These are phyloP conservation scores for Sphinx pinastri DNA, from an alignment of 2,888 invertebrate species.

Conservation along the genomic window DNA sequence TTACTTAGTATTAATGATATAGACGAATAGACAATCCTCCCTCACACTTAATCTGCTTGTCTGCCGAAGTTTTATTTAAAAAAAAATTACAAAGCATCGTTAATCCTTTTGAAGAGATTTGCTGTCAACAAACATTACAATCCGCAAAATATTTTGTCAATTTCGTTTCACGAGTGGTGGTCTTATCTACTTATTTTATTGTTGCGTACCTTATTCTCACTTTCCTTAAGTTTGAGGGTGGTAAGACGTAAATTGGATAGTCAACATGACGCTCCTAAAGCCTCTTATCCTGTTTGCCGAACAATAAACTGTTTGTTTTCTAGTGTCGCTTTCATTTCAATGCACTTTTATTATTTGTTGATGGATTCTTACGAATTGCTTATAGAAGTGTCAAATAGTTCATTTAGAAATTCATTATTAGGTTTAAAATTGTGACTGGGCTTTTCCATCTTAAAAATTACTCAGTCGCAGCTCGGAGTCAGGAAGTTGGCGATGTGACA, in stretches of 20 bases:
- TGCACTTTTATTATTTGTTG: conserved; percentile 29
- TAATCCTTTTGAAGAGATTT: conserved; percentile 61
- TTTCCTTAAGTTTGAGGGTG: conserved; percentile 64
- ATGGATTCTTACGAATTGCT: not conserved
- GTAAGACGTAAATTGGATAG: conserved; percentile 65
- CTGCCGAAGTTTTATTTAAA: conserved; percentile 36
- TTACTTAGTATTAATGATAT: no score
- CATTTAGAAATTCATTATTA: not conserved
- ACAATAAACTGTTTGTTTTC: conserved; percentile 58
- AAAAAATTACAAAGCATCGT: conserved; percentile 41
- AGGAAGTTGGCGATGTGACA: no score
- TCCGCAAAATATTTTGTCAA: conserved; percentile 79
- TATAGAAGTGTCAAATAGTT: not conserved
- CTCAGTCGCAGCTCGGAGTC: no score
- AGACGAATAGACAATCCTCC: no score
- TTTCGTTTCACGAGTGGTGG: conserved; percentile 75
- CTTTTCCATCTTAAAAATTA: no score
- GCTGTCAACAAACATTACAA: conserved; percentile 58
- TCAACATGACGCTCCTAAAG: conserved; percentile 68
- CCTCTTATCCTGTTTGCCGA: conserved; percentile 53
- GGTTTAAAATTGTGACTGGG: no score
- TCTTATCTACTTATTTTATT: conserved; percentile 56
- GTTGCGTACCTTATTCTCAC: conserved; percentile 51
- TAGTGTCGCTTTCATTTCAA: conserved; percentile 52
- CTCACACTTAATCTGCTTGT: no score